phyloP scores from a whole-genome alignment of 2,888 invertebrate species.

The Argyresthia goedartella region DNA sequence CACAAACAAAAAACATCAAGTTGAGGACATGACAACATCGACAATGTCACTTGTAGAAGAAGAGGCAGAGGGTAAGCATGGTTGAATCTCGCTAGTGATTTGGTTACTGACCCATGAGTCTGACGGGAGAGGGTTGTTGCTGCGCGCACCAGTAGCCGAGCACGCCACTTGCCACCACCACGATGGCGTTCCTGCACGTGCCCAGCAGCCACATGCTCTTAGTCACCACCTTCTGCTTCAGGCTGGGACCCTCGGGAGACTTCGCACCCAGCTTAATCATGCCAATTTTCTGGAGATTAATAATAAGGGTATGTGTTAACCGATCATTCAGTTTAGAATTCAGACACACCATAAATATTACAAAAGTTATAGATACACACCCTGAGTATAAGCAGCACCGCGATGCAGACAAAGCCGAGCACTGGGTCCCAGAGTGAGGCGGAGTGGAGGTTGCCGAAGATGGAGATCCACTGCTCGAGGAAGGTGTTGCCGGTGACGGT shows the following conservation, averaged over 20 bases:
- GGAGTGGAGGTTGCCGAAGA: conserved; percentile 75
- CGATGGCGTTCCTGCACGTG: conserved; percentile 86
- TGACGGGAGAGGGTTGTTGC: conserved; percentile 71
- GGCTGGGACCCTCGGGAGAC: conserved; percentile 60
- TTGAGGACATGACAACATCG: not conserved
- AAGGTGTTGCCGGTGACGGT: conserved; percentile 80
- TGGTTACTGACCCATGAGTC: conserved; percentile 73
- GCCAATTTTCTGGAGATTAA: conserved; percentile 72
- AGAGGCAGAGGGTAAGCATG: too few species aligned
- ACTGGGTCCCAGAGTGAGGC: conserved; percentile 80
- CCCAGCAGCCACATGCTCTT: conserved; percentile 82
- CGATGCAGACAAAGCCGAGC: conserved; percentile 81
- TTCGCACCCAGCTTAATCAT: conserved; percentile 73
- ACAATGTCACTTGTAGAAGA: not conserved
- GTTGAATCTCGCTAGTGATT: not conserved
- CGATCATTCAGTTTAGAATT: not conserved
- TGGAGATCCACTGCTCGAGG: conserved; percentile 81
- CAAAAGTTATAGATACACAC: conserved; percentile 51
- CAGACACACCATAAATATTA: not conserved
- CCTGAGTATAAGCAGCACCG: conserved; percentile 81
- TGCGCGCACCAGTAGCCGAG: conserved; percentile 73
- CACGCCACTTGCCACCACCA: conserved; percentile 81
- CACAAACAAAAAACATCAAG: conserved; percentile 29
- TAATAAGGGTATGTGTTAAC: too few species aligned
- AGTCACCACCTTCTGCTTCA: conserved; percentile 71